phyloP scores from a whole-genome alignment of 2,113 vertebrate genomes.

The Scophthalmus maximus region DNA sequence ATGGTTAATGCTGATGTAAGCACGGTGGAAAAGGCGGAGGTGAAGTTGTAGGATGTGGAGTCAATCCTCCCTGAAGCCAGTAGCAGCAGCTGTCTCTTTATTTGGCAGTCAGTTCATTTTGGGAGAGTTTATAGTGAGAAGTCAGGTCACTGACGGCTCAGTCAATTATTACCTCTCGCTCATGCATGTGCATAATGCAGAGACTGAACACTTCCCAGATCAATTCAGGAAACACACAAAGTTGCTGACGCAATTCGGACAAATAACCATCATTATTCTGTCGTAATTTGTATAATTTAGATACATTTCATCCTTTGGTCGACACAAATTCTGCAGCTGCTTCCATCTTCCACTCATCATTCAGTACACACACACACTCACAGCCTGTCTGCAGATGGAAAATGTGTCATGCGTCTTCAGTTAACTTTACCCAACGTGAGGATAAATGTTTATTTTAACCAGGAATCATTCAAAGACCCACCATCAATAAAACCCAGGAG shows the following conservation, averaged over 20 bases:
- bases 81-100: too few relatives aligned
- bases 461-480: neutral
- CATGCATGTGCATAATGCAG: too few relatives aligned
- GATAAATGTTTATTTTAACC: slow-evolving; percentile 22
- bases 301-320: neutral
- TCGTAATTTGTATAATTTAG: neutral
- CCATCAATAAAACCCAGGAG: slow-evolving; percentile 3
- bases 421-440: slow-evolving; percentile 5
- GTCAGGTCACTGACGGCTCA: too few relatives aligned
- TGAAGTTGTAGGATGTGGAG: slow-evolving; percentile 3
- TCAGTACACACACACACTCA: slow-evolving; percentile 21
- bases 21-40: neutral
- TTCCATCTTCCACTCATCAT: slow-evolving; percentile 9
- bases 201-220: neutral
- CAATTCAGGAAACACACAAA: neutral
- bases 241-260: neutral
- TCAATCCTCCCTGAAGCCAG: too few relatives aligned
- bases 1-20: neutral
- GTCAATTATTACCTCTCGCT: too few relatives aligned
- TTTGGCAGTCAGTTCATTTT: too few relatives aligned
- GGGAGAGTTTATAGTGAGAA: too few relatives aligned
- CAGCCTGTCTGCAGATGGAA: slow-evolving; percentile 19
- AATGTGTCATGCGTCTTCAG: slow-evolving; percentile 20
- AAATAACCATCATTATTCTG: slow-evolving; percentile 12
- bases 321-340: neutral